Evolutionary conservation across 1,140 invertebrate genomes (phyloP).

Genomic region (Potamilus streckersoni): DNA sequence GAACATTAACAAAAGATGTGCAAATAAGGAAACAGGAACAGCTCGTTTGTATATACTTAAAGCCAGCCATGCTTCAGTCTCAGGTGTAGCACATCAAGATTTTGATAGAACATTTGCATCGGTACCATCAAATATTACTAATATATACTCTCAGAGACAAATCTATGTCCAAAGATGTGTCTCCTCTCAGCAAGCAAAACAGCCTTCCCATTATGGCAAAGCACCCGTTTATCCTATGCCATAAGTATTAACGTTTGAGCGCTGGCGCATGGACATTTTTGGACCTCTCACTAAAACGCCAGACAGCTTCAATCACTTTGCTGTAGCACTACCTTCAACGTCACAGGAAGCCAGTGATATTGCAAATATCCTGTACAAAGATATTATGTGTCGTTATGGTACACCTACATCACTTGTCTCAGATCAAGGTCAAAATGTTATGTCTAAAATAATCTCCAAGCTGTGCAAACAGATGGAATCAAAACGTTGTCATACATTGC

Average conservation of each 20-base stretch:
- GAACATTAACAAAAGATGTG: not conserved
- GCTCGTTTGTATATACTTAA: not conserved
- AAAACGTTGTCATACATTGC: constrained; percentile 15
- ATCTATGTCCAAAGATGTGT: constrained; percentile 30
- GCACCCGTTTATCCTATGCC: constrained; percentile 19
- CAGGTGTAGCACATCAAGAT: constrained; percentile 13
- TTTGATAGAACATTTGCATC: not conserved
- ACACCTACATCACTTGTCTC: constrained; percentile 13
- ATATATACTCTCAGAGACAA: constrained; percentile 24
- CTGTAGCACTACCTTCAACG: constrained; percentile 8
- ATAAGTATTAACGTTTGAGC: not conserved
- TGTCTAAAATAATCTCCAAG: constrained; percentile 17
- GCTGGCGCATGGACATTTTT: constrained; percentile 15
- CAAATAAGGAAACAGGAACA: not conserved
- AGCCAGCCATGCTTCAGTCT: constrained; percentile 26
- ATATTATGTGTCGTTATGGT: constrained; percentile 27
- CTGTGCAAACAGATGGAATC: constrained; percentile 22
- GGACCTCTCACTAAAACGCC: constrained; percentile 1
- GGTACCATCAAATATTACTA: constrained; percentile 24
- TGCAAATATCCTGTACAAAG: constrained; percentile 11
- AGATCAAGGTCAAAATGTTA: constrained; percentile 23
- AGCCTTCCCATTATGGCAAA: not conserved
- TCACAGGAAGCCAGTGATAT: constrained; percentile 7
- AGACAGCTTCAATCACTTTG: constrained; percentile 11
- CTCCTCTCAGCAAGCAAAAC: constrained; percentile 29